These are phyloP conservation scores for Vultur gryphus DNA, from an alignment of 2,797 vertebrate species.

Conservation along the genomic window DNA sequence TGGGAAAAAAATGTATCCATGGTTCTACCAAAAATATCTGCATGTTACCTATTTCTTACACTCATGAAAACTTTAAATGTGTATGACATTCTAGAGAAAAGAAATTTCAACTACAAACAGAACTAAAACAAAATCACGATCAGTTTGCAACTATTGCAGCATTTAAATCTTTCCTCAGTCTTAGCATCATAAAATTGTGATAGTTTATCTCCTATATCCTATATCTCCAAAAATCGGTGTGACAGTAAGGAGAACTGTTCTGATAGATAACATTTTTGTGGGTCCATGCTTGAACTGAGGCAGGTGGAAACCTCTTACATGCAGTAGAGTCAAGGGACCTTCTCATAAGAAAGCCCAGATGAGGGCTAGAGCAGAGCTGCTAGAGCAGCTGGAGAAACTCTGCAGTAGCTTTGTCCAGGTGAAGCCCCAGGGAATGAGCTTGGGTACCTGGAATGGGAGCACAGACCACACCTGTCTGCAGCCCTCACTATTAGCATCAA, in stretches of 20 bases:
- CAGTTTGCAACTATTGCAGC: neutral
- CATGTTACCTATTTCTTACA: neutral
- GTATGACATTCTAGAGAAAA: neutral
- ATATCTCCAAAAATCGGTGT: neutral
- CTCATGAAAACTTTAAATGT: neutral
- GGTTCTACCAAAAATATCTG: neutral
- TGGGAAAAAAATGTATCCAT: neutral
- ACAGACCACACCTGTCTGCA: neutral
- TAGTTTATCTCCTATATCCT: neutral
- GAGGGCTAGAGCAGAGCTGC: neutral
- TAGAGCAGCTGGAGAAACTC: neutral
- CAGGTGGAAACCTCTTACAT: neutral
- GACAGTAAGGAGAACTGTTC: neutral
- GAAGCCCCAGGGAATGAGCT: neutral
- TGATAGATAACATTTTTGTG: neutral
- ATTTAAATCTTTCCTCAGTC: neutral
- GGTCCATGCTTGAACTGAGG: neutral
- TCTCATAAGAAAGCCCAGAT: neutral
- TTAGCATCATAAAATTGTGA: neutral
- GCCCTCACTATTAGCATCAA: neutral
- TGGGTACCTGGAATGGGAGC: accelerated
- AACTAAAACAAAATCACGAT: neutral
- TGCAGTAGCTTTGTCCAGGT: neutral
- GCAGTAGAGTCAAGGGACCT: neutral
- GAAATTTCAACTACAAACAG: neutral